These are phyloP conservation scores for Chironomus tepperi DNA, from an alignment of 1,140 invertebrate species.

Conservation along the genomic window DNA sequence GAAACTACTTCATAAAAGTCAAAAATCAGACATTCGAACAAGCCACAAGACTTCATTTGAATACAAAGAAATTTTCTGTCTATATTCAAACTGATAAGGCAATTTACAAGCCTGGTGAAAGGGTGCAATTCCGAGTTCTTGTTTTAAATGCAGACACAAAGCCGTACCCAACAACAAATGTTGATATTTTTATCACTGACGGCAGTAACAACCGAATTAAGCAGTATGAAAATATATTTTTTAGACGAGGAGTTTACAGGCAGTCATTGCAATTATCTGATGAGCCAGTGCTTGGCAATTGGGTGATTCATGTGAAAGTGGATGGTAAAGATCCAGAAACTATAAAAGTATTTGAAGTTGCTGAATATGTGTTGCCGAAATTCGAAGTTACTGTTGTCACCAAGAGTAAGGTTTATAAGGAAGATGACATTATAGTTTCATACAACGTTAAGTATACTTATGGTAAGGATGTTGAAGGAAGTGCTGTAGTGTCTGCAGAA, in stretches of 20 bases:
- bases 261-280: background rate
- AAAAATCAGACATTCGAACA: background rate
- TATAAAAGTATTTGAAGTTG: background rate
- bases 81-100: conserved; percentile 92
- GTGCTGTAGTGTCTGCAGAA: conserved; percentile 28
- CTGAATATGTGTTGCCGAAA: background rate
- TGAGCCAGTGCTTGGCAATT: background rate
- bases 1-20: background rate
- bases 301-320: background rate
- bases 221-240: background rate
- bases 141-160: conserved; percentile 67
- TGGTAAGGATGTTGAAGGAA: background rate
- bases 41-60: background rate
- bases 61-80: conserved; percentile 77
- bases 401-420: background rate
- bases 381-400: background rate
- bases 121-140: conserved; percentile 75
- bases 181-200: background rate
- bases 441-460: background rate
- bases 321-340: background rate
- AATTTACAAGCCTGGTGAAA: conserved; percentile 82
- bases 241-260: background rate
- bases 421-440: background rate
- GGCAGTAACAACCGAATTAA: background rate
- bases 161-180: conserved; percentile 35